Evolutionary conservation across 2,888 invertebrate species (phyloP).

Genomic region (Salpingus planirostris): DNA sequence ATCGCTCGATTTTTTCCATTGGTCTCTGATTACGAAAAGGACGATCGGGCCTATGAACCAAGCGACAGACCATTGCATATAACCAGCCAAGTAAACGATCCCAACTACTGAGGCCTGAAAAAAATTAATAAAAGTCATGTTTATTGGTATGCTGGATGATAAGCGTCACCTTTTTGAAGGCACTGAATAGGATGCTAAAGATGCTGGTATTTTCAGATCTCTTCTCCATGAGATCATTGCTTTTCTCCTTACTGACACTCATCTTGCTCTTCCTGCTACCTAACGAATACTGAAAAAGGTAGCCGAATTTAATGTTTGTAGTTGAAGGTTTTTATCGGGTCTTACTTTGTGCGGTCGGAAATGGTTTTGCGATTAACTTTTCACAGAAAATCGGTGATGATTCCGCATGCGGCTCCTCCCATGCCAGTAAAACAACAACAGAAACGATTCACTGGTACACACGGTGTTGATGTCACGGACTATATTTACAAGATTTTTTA

Average conservation of each 20-base stretch:
- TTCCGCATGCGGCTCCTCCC: too few relatives aligned
- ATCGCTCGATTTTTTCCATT: constrained; percentile 67
- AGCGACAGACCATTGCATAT: constrained; percentile 80
- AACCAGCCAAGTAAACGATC: constrained; percentile 69
- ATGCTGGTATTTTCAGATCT: constrained; percentile 46
- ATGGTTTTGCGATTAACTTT: too few relatives aligned
- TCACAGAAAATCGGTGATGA: too few relatives aligned
- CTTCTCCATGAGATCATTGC: constrained; percentile 36
- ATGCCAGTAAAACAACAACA: too few relatives aligned
- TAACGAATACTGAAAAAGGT: too few relatives aligned
- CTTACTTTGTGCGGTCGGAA: too few relatives aligned
- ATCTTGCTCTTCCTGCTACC: too few relatives aligned
- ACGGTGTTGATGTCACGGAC: too few relatives aligned
- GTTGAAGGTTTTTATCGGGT: too few relatives aligned
- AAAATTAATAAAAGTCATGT: constrained; percentile 2
- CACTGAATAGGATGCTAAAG: constrained; percentile 51
- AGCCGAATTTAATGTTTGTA: too few relatives aligned
- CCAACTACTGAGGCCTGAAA: constrained; percentile 61
- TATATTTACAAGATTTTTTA: too few relatives aligned
- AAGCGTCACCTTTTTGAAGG: constrained; percentile 58
- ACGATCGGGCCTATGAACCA: constrained; percentile 81
- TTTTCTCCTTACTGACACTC: constrained; percentile 21
- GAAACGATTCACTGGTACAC: too few relatives aligned
- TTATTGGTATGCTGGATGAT: background rate
- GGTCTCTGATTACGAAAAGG: constrained; percentile 68